Evolutionary conservation across 92 coral and sea anemone genomes (phyloP).

Genomic region (Pocillopora grandis): DNA sequence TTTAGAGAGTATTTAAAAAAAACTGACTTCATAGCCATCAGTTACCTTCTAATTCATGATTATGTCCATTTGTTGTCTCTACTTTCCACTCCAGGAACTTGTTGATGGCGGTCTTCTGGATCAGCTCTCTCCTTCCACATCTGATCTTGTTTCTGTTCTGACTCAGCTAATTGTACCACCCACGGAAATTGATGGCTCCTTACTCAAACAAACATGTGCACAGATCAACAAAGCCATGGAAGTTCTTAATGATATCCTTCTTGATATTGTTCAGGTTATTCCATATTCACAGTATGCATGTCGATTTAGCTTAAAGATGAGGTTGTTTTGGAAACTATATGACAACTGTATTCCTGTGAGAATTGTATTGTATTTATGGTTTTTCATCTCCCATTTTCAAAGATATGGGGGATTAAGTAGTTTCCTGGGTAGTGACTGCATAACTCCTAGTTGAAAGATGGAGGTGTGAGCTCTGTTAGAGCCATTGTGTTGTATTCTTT

Average conservation of each 20-base stretch:
- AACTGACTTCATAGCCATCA: too few relatives aligned
- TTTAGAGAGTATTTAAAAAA: too few relatives aligned
- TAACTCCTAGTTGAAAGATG: too few relatives aligned
- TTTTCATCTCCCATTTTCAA: too few relatives aligned
- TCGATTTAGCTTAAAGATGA: background rate
- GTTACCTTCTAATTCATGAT: too few relatives aligned
- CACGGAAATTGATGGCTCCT: constrained; percentile 71
- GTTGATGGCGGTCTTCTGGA: constrained; percentile 72
- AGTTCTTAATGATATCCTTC: constrained; percentile 88
- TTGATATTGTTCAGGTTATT: background rate
- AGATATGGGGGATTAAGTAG: too few relatives aligned
- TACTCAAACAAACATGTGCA: constrained; percentile 67
- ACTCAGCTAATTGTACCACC: constrained; percentile 79
- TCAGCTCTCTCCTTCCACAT: constrained; percentile 60
- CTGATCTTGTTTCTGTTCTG: constrained; percentile 62
- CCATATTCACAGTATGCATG: too few relatives aligned
- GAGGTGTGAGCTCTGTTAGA: too few relatives aligned
- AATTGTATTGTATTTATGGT: too few relatives aligned
- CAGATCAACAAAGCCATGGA: constrained; percentile 84
- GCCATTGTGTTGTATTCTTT: too few relatives aligned
- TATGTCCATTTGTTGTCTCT: background rate
- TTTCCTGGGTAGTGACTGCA: too few relatives aligned
- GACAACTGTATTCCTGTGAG: too few relatives aligned
- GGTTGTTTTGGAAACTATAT: background rate
- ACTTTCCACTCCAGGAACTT: constrained; percentile 59